Base-by-base conservation (phyloP, 1,140 invertebrate genomes). In the Nasonia giraulti region DNA sequence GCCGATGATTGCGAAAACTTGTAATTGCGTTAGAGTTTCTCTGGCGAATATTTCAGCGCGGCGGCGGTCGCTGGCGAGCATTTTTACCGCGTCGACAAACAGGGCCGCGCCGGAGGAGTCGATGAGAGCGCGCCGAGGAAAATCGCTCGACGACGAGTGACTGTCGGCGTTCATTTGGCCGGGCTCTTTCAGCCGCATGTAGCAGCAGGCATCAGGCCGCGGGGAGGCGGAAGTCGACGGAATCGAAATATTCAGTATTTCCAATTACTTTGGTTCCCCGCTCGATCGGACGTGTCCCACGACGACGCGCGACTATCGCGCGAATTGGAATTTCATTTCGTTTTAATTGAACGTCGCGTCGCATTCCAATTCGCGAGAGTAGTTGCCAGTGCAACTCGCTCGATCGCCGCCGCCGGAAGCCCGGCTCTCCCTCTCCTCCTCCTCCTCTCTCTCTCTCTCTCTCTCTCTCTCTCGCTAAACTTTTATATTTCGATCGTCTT, bases 311-410 rank as follows among this genome's bases (percentile, higher is more conserved):
- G 69, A 33, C 69, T 33, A 71, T 71, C 69, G 55, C 55, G 55
- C 55, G 86, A 87, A 87, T 87, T 85, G 90, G 89, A 90, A 91
- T 91, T 90, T 89, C 89, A 91, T 91, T 90, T 90, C 87, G 87
- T 86, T 90, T 89, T 91, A 91, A 91, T 91, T 90, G 90, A 90
- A 90, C 85, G 83, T 87, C 87, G 87, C 84, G 89, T 89, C 87
- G 87, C 86, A 87, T 90, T 87, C 82, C 81, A 78, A 81, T 84
- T 85, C 79, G 85, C 85, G 82, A 85, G 83, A 84, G 82, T 86
- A 87, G 79, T 85, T 71, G 86, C 86, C 68, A 85, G 86, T 84
- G 85, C 83, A 68, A 31, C 50, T 68, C 55, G 55, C 55, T 62
- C 55, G 55, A 62, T 62, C 17, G 55, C 55, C 55, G 20, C 47